Evolutionary conservation across 2,888 invertebrate genomes (phyloP), one percentile per base, ranked within the genome.

Genomic region (Diaperis boleti): DNA sequence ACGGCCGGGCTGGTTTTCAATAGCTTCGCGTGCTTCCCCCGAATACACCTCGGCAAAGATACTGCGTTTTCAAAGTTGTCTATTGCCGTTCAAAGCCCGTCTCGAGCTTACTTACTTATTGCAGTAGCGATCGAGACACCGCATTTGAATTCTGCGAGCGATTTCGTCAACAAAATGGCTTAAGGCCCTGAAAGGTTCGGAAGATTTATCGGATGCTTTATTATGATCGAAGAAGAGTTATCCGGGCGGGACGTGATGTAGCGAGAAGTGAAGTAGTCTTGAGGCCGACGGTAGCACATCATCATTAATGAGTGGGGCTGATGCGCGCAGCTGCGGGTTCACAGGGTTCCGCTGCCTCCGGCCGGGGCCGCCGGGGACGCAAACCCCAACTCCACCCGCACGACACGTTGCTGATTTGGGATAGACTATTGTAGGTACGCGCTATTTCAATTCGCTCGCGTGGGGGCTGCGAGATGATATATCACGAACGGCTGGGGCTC

Each of bases 181-280:
- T 33, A 13, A 13, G 11, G 11, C 33, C 33, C n/a, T 10, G 47
- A 39, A 47, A 54, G 54, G 20, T 52, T 49, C 44, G 29, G 37
- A 47, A 61, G 64, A 64, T 64, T 64, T 64, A 64, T 64, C 56
- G 64, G 45, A 50, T 35, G 56, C 64, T 64, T 59, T 59, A 62
- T 59, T 65, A 62, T 57, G 62, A 41, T 56, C 64, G 60, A 55
- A 61, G 33, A 54, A 50, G 64, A 60, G 56, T 64, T 56, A 56
- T 64, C 60, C 55, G 60, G 64, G 55, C 26, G 71, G 71, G 72
- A n/a, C n/a, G n/a, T n/a, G n/a, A 70, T 72, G 74, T 74, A 76
- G 86, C 85, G 85, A 87, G 86, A 87, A 87, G 87, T 87, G 87
- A 87, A 87, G 86, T 87, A 87, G 88, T 88, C 87, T 86, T 86